A percentile compares a stretch with the other conserved stretches of the same genome.
Evolutionary conservation across 1,140 invertebrate species (phyloP).

Genomic region (Penaeus indicus): DNA sequence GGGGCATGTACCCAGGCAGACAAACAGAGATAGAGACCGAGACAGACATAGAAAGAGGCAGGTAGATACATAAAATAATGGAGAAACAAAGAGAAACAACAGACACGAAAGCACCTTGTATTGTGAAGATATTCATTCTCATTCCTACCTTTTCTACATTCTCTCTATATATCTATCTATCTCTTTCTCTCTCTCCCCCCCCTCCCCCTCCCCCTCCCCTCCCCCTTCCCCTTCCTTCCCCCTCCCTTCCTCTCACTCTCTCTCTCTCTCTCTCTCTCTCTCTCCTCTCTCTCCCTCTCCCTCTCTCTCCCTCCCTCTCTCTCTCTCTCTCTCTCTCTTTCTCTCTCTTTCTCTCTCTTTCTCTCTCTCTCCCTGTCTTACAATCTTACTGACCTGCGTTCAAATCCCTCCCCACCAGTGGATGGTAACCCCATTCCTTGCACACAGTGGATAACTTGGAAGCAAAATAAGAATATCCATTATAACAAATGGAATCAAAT

Average conservation of each 20-base stretch:
- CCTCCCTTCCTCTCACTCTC: not conserved
- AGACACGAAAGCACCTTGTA: slow-evolving; percentile 8
- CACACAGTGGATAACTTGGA: no score
- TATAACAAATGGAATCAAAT: no score
- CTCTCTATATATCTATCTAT: not conserved
- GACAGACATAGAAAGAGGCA: not conserved
- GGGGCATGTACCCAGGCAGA: no score
- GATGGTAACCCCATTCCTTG: no score
- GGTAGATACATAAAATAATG: not conserved
- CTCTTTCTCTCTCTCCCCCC: not conserved
- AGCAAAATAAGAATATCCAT: no score
- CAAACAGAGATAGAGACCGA: no score
- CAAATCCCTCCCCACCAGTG: no score
- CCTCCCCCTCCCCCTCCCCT: not conserved
- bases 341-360: not conserved
- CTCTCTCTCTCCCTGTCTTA: no score
- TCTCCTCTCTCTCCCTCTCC: not conserved
- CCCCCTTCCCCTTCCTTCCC: not conserved
- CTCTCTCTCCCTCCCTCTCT: not conserved
- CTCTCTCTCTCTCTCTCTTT: not conserved
- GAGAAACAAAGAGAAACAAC: not conserved
- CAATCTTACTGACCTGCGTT: no score
- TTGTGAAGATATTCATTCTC: no score
- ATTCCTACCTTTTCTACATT: no score
- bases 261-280: not conserved